phyloP scores from a whole-genome alignment of 2,888 invertebrate species.

The Eudemis profundana region DNA sequence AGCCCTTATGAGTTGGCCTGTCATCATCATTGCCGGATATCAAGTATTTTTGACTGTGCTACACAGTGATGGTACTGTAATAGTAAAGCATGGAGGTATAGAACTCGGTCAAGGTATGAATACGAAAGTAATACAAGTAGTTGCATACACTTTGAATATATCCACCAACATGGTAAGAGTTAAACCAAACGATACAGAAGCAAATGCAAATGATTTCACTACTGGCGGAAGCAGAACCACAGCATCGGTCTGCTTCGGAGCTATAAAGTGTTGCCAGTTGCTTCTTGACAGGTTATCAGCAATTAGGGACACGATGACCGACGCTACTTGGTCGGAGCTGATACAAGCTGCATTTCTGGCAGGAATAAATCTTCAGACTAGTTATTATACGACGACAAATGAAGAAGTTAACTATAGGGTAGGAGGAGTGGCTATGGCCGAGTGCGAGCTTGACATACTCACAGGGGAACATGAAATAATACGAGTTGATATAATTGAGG shows the following conservation, averaged over 20 bases:
- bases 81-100: conserved; percentile 89
- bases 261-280: conserved; percentile 70
- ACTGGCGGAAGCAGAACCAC: conserved; percentile 87
- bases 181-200: conserved; percentile 86
- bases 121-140: conserved; percentile 88
- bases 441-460: conserved; percentile 87
- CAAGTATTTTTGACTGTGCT: conserved; percentile 88
- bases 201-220: conserved; percentile 86
- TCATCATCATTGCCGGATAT: conserved; percentile 79
- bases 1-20: conserved; percentile 88
- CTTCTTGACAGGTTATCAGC: conserved; percentile 66
- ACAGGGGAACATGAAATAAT: conserved; percentile 85
- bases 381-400: conserved; percentile 52
- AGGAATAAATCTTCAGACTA: conserved; percentile 56
- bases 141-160: conserved; percentile 88
- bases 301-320: conserved; percentile 56
- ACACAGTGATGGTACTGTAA: conserved; percentile 89
- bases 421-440: conserved; percentile 82
- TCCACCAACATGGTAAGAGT: conserved; percentile 87
- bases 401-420: conserved; percentile 70
- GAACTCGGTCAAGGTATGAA: conserved; percentile 94
- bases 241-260: conserved; percentile 62
- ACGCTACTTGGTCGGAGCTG: conserved; percentile 63
- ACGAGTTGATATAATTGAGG: conserved; percentile 85
- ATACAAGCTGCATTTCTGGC: conserved; percentile 50